These are phyloP conservation scores for Stigmatopora nigra DNA, from an alignment of 2,113 vertebrate genomes.

Conservation along the genomic window DNA sequence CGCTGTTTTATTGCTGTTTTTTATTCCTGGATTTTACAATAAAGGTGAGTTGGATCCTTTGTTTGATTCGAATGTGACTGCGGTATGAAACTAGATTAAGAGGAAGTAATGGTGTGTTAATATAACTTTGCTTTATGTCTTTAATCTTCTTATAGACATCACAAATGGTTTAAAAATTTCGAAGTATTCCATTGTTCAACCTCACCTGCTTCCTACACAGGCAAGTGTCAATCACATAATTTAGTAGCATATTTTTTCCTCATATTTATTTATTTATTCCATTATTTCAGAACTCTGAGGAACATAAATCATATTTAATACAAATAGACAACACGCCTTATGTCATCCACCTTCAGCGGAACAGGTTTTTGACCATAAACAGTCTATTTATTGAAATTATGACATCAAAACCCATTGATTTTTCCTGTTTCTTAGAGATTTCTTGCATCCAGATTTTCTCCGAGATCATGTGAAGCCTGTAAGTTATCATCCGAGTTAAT, in stretches of 20 bases:
- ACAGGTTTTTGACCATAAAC: constrained; percentile 51
- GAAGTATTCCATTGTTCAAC: constrained; percentile 59
- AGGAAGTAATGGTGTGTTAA: background rate
- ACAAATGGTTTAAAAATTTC: constrained; percentile 25
- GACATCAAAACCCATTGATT: background rate
- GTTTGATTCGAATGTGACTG: background rate
- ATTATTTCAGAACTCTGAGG: constrained; percentile 21
- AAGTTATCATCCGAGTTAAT: constrained; percentile 7
- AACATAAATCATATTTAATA: constrained; percentile 51
- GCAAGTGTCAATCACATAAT: constrained; percentile 40
- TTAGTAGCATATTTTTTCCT: background rate
- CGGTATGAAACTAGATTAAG: too few species aligned
- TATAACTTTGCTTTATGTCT: too few species aligned
- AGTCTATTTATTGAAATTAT: background rate
- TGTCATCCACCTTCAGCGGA: constrained; percentile 55
- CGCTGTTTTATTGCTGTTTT: constrained; percentile 13
- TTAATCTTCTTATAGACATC: constrained; percentile 28
- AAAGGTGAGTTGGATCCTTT: constrained; percentile 42
- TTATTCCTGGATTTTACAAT: constrained; percentile 16
- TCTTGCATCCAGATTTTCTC: constrained; percentile 63
- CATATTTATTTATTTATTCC: background rate
- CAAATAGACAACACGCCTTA: constrained; percentile 52
- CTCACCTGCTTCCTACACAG: constrained; percentile 46
- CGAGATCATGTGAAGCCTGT: constrained; percentile 51
- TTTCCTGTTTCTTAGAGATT: constrained; percentile 49